Evolutionary conservation across 2,888 invertebrate species (phyloP), one percentile per base, ranked within the genome.

Genomic region (Hipparchia semele): DNA sequence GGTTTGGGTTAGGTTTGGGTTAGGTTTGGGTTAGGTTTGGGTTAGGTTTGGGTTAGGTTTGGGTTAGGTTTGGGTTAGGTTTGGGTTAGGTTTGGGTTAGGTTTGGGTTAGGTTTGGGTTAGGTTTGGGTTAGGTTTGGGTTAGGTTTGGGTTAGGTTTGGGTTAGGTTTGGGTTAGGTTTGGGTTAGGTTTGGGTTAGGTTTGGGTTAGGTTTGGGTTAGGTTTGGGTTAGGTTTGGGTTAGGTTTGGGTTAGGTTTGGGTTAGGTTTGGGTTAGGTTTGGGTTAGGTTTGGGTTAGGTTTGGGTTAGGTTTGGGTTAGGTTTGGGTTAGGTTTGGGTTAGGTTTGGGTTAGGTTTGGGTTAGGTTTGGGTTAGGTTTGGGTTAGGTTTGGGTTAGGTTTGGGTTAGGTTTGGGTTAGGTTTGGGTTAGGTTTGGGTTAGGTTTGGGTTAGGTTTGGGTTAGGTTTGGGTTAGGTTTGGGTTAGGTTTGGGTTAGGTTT

Each of bases 231-330:
- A 68, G 72, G 72, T 68, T 72, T n/a, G 68, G 72, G 72, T 72
- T 72, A 72, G 72, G 72, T 72, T 72, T n/a, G 68, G 72, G 72
- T 72, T 72, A 73, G 73, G 68, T 69, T 69, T n/a, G 69, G 69
- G 69, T 73, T 73, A 69, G 69, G 69, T 73, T 73, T n/a, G 65
- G 69, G 69, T 73, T 73, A 69, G 69, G 69, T 69, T 69, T n/a
- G 65, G 69, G 69, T 69, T 69, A 73, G 69, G 65, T 73, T 69
- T n/a, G 66, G 73, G 68, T 68, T 69, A 65, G 49, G 49, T 49
- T 49, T n/a, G 8, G 49, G 49, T 49, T 49, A 49, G 49, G 49
- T 49, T 49, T 49, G 8, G 72, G 67, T 72, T 64, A 64, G 70
- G 62, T 70, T 64, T 54, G 45, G 62, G 62, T 62, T 64, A 64